Conservation (phyloP, 2,888 invertebrate species). For the Willowsia nigromaculata region DNA sequence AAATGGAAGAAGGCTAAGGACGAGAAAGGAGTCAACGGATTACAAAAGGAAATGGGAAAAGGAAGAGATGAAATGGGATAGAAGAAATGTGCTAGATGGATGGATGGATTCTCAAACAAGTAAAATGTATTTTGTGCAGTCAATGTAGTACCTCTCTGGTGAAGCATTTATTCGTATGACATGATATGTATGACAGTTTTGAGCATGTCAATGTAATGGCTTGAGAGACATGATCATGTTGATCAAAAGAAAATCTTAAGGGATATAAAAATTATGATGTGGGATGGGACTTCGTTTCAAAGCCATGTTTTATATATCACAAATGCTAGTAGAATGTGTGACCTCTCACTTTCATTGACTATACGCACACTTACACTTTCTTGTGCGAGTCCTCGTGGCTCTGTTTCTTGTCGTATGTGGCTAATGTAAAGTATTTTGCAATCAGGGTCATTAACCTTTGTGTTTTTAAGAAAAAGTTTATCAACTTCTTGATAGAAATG, state of each 20-base stretch:
- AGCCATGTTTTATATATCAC: neutral
- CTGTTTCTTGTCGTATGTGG: neutral
- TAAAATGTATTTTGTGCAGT: neutral
- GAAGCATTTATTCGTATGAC: neutral
- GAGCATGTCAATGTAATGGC: constrained; percentile 3
- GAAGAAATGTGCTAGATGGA: constrained; percentile 25
- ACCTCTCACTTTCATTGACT: neutral
- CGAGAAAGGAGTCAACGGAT: neutral
- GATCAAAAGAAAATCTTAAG: neutral
- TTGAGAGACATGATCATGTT: neutral
- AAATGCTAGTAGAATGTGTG: neutral
- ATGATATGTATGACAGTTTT: neutral
- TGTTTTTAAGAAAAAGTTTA: neutral
- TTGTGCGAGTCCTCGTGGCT: too few species aligned
- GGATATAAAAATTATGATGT: constrained; percentile 3
- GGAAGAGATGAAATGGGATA: constrained; percentile 46
- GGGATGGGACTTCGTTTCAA: neutral
- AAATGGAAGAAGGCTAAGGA: constrained; percentile 1
- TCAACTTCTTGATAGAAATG: neutral
- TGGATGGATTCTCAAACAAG: neutral
- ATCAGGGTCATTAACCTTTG: neutral
- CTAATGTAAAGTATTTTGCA: neutral
- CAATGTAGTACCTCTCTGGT: neutral
- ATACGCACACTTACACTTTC: too few species aligned
- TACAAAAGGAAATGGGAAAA: constrained; percentile 34